phyloP scores from a whole-genome alignment of 2,113 vertebrate genomes.

The Mesoclemmys tuberculata region DNA sequence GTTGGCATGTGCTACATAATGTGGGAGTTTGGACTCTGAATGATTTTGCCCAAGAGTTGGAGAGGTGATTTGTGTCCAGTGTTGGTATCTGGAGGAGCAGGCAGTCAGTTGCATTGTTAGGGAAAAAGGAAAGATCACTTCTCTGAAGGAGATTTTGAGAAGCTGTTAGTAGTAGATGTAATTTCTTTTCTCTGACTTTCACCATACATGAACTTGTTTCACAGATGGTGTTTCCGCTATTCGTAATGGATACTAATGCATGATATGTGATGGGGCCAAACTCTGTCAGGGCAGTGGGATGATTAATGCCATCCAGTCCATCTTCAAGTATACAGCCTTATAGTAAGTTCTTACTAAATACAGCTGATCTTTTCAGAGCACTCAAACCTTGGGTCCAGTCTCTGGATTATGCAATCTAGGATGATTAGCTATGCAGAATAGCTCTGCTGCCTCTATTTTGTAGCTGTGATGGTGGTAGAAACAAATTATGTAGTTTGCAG shows the following conservation, averaged over 20 bases:
- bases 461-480: neutral
- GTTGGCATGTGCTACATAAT: neutral
- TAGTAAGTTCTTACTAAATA: rapidly evolving
- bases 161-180: neutral
- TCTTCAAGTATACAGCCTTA: neutral
- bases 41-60: neutral
- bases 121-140: neutral
- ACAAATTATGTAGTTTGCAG: neutral
- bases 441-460: neutral
- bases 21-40: neutral
- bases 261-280: neutral
- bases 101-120: neutral
- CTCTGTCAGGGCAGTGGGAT: neutral
- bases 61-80: neutral
- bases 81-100: neutral
- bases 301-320: neutral
- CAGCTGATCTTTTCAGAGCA: neutral
- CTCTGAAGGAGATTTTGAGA: neutral
- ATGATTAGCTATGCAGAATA: neutral
- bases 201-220: neutral
- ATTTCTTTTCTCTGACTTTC: rapidly evolving
- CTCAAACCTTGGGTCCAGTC: neutral
- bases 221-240: neutral
- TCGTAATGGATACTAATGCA: rapidly evolving
- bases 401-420: neutral